Evolutionary conservation across 2,888 invertebrate species (phyloP), one percentile per base, ranked within the genome.

Genomic region (Stegana nigrithorax): DNA sequence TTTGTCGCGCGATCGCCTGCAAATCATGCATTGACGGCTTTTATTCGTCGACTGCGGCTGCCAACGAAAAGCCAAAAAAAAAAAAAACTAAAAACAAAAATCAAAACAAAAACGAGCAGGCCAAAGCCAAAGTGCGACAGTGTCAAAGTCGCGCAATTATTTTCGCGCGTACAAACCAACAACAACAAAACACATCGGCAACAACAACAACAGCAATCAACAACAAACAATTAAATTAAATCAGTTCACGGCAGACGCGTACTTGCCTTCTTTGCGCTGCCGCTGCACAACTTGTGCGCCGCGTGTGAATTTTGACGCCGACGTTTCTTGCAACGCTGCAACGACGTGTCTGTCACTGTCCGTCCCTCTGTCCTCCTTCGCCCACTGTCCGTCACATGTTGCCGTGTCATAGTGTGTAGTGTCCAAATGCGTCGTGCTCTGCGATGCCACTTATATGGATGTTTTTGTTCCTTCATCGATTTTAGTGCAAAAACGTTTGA

Each of bases 151-250:
- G 57, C 64, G 66, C 73, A 73, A 71, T 71, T 73, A 68, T 64
- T 67, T 67, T 64, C 50, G 29, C 4, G 39, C 14, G 14, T n/a
- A 4, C 5, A 39, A 39, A 39, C 2, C 10, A 32, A 32, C 10
- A 32, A 32, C 2, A 32, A 32, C 10, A 5, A 32, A 32, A 32
- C 5, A 32, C n/a, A n/a, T n/a, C n/a, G n/a, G n/a, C n/a, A n/a
- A n/a, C n/a, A n/a, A n/a, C 47, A 17, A 21, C 47, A 25, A 47
- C 21, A 8, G n/a, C 10, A 36, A 36, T n/a, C 58, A 69, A 68
- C 53, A 70, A 67, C 61, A 71, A 68, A 71, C 71, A 73, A 73
- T 71, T 67, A 68, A 70, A 73, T 73, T 72, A 70, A 70, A 69
- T 69, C 67, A 68, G 60, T 66, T 58, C 62, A 61, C 59, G 51